Percentiles rank a stretch among this genome's conserved stretches.
Conservation (phyloP, 2,888 invertebrate species). For the Melinaea marsaeus region DNA sequence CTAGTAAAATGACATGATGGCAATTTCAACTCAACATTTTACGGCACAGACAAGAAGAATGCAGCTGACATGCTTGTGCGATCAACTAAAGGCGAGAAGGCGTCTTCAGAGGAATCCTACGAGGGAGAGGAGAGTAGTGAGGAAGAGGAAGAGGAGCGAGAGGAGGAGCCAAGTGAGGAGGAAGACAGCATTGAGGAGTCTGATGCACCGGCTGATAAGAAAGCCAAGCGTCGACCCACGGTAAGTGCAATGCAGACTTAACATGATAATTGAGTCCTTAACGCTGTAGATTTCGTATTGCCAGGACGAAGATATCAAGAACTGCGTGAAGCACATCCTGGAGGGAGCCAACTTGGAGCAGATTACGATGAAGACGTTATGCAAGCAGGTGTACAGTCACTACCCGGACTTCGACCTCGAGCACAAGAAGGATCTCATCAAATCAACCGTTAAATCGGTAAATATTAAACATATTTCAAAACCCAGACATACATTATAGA, state of each 20-base stretch:
- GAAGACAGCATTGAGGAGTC: conserved; percentile 76
- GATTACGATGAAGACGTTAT: conserved; percentile 95
- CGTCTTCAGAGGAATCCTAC: conserved; percentile 73
- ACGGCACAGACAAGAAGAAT: conserved; percentile 66
- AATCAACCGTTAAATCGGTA: conserved; percentile 93
- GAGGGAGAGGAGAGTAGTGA: conserved; percentile 76
- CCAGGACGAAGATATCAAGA: conserved; percentile 90
- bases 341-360: conserved; percentile 93
- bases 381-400: conserved; percentile 92
- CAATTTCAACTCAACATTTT: no score
- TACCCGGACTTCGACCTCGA: conserved; percentile 92
- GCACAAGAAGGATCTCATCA: conserved; percentile 93
- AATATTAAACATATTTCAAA: conserved; percentile 40
- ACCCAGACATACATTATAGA: no score
- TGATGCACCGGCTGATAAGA: conserved; percentile 80
- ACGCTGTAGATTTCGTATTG: background rate
- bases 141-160: conserved; percentile 63
- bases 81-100: conserved; percentile 65
- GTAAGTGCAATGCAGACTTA: conserved; percentile 41
- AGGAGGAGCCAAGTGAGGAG: conserved; percentile 70
- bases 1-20: no score
- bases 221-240: conserved; percentile 82
- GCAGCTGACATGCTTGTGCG: conserved; percentile 58
- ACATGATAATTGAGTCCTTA: no score
- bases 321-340: conserved; percentile 90